Base-by-base conservation (phyloP, 2,797 vertebrate species). In the Spinibarbus caldwelli region DNA sequence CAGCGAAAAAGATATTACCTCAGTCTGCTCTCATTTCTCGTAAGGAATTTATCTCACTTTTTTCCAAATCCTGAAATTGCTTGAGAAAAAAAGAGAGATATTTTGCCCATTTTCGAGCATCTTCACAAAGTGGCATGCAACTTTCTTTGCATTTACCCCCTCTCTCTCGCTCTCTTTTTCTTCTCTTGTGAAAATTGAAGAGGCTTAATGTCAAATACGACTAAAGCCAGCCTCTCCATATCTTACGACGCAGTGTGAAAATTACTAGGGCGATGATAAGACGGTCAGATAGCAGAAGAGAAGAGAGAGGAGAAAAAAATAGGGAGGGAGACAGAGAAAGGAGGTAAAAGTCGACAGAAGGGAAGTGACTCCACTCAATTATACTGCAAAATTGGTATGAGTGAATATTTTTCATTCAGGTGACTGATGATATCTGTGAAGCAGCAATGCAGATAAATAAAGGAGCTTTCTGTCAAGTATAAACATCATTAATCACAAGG, bases 361-460 rank as follows among this genome's bases (percentile, higher is more conserved):
- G 94, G 92, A 98, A 97, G 97, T 99, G 97, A 98, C 97, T 99
- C 97, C 97, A 98, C 97, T 99, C 98, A 99, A 98, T 99, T 99
- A 99, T 97, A 97, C 96, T 95, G 97, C 97, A 98, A 97, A 99
- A 98, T 98, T 98, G 97, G 96, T 99, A 99, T 99, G 97, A 99
- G 97, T 98, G 98, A 99, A 99, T 98, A 99, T 99, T 99, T 99
- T 98, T 98, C 97, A 99, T 98, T 99, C 98, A 98, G 96, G 97
- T 97, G 96, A 97, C 96, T 97, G 98, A 99, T 99, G 97, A 96
- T 97, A 99, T 99, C 98, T 88, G 96, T 95, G 96, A 96, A 93
- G 96, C 97, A 97, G 97, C 97, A 98, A 96, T 98, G 96, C 97
- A 99, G 98, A 99, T 99, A 99, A 99, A 99, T 99, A 99, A 98